These are phyloP conservation scores for Artibeus lituratus DNA, from an alignment of 2,797 vertebrate species.

Conservation along the genomic window DNA sequence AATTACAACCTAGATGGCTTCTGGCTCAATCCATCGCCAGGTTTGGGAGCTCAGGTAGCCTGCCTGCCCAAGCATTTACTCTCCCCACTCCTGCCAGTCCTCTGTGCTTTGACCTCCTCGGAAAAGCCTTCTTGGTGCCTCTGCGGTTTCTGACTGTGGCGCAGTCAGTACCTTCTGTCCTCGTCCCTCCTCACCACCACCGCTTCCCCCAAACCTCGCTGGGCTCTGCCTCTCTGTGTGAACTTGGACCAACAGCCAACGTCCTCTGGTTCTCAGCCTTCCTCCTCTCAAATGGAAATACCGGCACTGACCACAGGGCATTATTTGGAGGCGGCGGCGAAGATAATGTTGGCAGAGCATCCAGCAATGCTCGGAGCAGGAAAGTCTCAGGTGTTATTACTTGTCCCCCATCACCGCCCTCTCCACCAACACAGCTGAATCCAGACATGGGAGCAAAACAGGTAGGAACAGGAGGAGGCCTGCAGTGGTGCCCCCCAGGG, in stretches of 20 bases:
- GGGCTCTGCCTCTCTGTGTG: neutral
- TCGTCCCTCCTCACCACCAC: neutral
- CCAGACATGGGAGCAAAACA: neutral
- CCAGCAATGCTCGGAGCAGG: neutral
- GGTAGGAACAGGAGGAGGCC: neutral
- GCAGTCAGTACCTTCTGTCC: neutral
- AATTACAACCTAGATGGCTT: neutral
- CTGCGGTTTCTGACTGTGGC: neutral
- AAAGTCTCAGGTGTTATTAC: neutral
- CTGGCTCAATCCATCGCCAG: neutral
- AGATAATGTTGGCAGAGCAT: neutral
- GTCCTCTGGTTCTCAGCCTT: neutral
- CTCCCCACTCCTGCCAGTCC: neutral
- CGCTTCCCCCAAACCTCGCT: neutral
- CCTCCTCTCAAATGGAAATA: neutral
- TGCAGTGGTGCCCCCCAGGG: too few relatives aligned
- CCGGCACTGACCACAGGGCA: accelerated
- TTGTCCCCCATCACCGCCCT: neutral
- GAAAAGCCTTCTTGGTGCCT: neutral
- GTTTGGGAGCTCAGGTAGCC: neutral
- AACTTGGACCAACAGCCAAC: neutral
- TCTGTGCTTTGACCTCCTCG: neutral
- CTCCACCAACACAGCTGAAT: neutral
- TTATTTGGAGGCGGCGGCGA: neutral
- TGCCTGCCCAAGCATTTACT: neutral